A percentile compares a stretch with the other conserved stretches of the same genome.
phyloP scores from a whole-genome alignment of 1,140 invertebrate genomes.

The Micrasema longulum region DNA sequence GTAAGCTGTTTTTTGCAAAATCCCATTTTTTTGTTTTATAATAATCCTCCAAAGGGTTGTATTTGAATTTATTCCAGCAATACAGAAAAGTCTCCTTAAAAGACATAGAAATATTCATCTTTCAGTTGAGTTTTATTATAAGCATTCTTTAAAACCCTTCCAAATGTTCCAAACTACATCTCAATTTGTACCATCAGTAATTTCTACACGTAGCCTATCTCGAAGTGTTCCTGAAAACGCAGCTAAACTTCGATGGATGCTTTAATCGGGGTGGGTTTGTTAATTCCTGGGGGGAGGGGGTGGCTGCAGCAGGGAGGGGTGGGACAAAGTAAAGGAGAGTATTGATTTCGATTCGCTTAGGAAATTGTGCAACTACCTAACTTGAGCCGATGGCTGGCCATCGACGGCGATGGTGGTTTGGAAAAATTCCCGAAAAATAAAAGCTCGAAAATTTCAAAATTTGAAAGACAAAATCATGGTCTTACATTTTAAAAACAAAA shows the following conservation, averaged over 20 bases:
- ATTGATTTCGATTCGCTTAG: slow-evolving; percentile 52
- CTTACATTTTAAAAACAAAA: too few relatives aligned
- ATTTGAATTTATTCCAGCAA: too few relatives aligned
- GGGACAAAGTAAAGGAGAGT: slow-evolving; percentile 55
- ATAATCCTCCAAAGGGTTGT: too few relatives aligned
- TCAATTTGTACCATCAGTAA: not conserved
- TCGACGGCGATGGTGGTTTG: not conserved
- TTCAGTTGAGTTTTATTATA: too few relatives aligned
- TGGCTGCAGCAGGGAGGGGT: not conserved
- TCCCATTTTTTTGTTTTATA: too few relatives aligned
- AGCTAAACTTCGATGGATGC: slow-evolving; percentile 14
- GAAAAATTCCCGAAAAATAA: too few relatives aligned
- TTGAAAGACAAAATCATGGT: too few relatives aligned
- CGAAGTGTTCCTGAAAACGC: slow-evolving; percentile 7
- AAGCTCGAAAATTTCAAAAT: too few relatives aligned
- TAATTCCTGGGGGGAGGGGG: slow-evolving; percentile 18
- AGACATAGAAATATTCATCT: too few relatives aligned
- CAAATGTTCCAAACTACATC: not conserved
- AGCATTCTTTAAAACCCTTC: too few relatives aligned
- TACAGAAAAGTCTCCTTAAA: too few relatives aligned
- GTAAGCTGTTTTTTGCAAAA: too few relatives aligned
- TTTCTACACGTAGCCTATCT: not conserved
- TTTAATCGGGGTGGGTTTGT: slow-evolving; percentile 29
- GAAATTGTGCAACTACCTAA: slow-evolving; percentile 44
- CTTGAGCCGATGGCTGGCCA: slow-evolving; percentile 22